These are phyloP conservation scores for Scelioninae gen. 1 DNA, from an alignment of 2,888 invertebrate genomes.

Conservation along the genomic window DNA sequence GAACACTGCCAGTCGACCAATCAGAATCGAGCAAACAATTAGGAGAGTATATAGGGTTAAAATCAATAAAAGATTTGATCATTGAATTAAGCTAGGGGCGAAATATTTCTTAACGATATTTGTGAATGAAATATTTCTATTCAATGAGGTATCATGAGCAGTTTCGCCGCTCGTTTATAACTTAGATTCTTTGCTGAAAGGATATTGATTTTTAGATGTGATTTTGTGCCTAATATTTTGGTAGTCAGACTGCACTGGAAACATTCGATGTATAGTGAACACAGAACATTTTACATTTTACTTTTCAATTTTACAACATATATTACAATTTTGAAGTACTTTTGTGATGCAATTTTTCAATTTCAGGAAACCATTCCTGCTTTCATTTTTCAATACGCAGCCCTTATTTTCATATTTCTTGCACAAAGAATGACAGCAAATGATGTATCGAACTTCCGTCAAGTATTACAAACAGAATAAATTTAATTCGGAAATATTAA, in stretches of 20 bases:
- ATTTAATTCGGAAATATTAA: no score
- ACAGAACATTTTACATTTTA: background rate
- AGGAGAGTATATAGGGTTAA: background rate
- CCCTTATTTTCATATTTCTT: background rate
- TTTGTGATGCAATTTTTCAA: background rate
- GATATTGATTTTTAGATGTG: constrained; percentile 49
- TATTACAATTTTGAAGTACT: no score
- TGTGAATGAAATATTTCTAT: background rate
- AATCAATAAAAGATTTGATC: constrained; percentile 35
- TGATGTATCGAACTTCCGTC: constrained; percentile 8
- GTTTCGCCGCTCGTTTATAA: constrained; percentile 24
- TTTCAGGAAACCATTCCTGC: background rate
- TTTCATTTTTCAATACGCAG: background rate
- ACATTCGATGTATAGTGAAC: background rate
- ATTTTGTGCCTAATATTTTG: constrained; percentile 30
- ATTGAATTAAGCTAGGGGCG: constrained; percentile 4
- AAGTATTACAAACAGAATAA: background rate
- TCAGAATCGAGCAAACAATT: constrained; percentile 9
- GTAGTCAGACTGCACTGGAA: background rate
- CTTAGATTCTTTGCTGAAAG: constrained; percentile 40
- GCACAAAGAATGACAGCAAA: constrained; percentile 4
- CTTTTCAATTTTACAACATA: no score
- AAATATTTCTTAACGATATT: constrained; percentile 3
- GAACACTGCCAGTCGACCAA: constrained; percentile 4
- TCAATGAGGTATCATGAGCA: background rate